These are phyloP conservation scores for Corapipo altera DNA, from an alignment of 2,113 vertebrate genomes.

Conservation along the genomic window DNA sequence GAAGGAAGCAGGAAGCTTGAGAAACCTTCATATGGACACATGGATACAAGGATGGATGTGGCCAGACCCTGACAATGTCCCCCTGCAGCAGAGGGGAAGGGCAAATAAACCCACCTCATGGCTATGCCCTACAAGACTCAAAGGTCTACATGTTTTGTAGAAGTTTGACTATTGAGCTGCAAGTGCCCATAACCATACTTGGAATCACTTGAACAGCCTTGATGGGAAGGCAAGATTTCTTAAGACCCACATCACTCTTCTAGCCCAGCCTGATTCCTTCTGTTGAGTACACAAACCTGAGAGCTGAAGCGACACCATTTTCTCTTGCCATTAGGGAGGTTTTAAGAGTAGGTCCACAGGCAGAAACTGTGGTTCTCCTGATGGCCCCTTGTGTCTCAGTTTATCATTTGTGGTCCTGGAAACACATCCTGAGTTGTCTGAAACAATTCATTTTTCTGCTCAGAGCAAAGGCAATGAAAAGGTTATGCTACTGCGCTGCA, in stretches of 20 bases:
- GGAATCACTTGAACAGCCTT: neutral
- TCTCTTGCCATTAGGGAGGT: neutral
- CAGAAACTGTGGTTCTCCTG: slow-evolving; percentile 1
- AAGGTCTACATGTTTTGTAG: neutral
- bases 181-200: neutral
- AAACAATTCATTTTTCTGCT: slow-evolving; percentile 26
- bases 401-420: slow-evolving; percentile 4
- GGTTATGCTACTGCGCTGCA: neutral
- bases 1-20: neutral
- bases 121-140: neutral
- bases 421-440: slow-evolving; percentile 12
- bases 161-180: neutral
- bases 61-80: neutral
- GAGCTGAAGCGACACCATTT: neutral
- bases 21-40: neutral
- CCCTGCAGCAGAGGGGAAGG: neutral
- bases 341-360: neutral
- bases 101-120: neutral
- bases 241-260: neutral
- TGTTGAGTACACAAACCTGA: neutral
- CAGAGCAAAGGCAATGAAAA: slow-evolving; percentile 29
- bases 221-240: neutral
- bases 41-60: neutral
- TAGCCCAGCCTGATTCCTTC: neutral
- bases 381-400: neutral